phyloP scores from a whole-genome alignment of 23 tunicate genomes.

The Aplidium turbinatum region DNA sequence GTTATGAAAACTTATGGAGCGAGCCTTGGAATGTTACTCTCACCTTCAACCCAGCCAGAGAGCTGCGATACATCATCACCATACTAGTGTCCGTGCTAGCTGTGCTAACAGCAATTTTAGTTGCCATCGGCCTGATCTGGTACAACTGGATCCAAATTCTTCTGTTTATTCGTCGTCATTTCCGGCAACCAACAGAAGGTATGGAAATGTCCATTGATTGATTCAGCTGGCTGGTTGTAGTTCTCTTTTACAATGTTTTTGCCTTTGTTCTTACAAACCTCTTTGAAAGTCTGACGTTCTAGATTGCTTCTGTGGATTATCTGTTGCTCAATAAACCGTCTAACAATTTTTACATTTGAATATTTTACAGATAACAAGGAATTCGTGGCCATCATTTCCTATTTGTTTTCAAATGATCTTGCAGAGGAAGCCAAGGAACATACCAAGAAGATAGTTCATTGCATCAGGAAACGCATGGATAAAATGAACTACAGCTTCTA shows the following conservation, averaged over 20 bases:
- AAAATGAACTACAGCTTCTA: constrained; percentile 29
- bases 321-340: no score
- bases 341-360: no score
- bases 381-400: constrained; percentile 34
- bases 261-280: no score
- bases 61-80: constrained; percentile 5
- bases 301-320: no score
- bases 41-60: constrained; percentile 15
- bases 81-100: constrained; percentile 16
- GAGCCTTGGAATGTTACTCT: not conserved
- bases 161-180: constrained; percentile 36
- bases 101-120: not conserved
- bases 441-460: constrained; percentile 18
- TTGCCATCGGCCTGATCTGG: constrained; percentile 3
- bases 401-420: constrained; percentile 6
- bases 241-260: no score
- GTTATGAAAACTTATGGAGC: not conserved
- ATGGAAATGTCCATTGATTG: no score
- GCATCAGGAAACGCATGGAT: constrained; percentile 17
- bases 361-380: constrained; percentile 27
- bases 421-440: not conserved
- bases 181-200: constrained; percentile 44
- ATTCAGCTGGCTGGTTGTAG: no score
- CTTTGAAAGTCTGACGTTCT: no score
- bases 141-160: constrained; percentile 30